Percentiles rank a stretch among this genome's conserved stretches.
Conservation (phyloP, 1,140 invertebrate species). For the Aphelenchoides fujianensis region DNA sequence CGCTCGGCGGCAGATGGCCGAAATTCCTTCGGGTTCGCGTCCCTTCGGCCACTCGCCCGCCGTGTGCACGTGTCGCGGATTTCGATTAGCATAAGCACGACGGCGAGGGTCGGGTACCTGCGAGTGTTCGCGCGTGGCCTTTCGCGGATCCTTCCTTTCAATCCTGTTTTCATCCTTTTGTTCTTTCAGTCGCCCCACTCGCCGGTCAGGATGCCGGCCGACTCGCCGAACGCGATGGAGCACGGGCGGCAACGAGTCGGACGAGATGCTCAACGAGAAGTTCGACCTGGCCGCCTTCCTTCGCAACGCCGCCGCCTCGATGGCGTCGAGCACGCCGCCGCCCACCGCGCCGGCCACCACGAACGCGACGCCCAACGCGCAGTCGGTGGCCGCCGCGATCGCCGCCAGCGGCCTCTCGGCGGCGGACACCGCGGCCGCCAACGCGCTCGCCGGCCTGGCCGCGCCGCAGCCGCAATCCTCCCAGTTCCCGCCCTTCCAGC, state of each 20-base stretch:
- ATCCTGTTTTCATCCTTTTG: background rate
- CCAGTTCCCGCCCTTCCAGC: conserved; percentile 24
- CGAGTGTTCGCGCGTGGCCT: too few relatives aligned
- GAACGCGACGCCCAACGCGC: background rate
- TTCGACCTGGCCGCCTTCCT: background rate
- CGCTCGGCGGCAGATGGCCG: background rate
- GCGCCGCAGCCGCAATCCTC: conserved; percentile 7
- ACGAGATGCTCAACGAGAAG: too few relatives aligned
- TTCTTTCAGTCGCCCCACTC: background rate
- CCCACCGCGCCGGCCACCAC: background rate
- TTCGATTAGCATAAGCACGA: background rate
- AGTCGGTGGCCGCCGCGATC: background rate
- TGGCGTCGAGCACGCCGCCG: background rate
- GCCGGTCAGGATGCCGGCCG: background rate
- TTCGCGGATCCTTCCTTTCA: too few relatives aligned
- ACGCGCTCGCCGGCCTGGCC: background rate
- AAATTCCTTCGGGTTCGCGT: too few relatives aligned
- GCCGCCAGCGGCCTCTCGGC: background rate
- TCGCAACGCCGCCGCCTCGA: background rate
- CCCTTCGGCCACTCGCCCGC: too few relatives aligned
- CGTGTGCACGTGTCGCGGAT: background rate
- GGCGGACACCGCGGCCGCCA: background rate
- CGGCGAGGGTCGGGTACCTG: too few relatives aligned
- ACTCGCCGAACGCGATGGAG: conserved; percentile 1
- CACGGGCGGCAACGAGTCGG: background rate